Base-by-base conservation (phyloP, 1,140 invertebrate species). In the Ceratina calcarata region DNA sequence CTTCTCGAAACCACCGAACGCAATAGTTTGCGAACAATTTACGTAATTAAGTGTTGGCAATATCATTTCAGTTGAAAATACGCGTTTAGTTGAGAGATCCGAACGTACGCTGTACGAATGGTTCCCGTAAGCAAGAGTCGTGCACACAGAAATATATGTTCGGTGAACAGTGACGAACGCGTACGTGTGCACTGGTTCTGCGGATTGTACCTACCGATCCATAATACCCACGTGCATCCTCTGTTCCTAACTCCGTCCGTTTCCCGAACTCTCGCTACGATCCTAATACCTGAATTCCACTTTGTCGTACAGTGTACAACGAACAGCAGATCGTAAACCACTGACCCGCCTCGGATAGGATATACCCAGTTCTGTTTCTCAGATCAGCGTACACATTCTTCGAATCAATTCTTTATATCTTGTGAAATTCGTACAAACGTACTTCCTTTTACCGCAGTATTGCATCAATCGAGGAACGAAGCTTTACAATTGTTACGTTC, bases 211-310 rank as follows among this genome's bases (percentile, higher is more conserved):
- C 27, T 57, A 72, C 58, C 51, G 45, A 55, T 60, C 45, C 18
- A 58, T 73, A 64, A 68, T 80, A 71, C 27, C 66, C 55, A 8
- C 51, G 20, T 49, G 12, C 18, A n/a, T 45, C 7, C 70, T 55
- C 10, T 45, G 61, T 78, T 37, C 24, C 10, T 51, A 32, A n/a
- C 49, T 53, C 3, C 16, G 51, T 10, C 65, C 58, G 53, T 81
- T 84, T 80, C 32, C 67, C 51, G n/a, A 3, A 49, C 24, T 53
- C 64, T 15, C 22, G 16, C 51, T 27, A 60, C 81, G 22, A 20
- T 84, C 53, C 78, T 80, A 85, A 83, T 84, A 62, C 68, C n/a
- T 72, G 45, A 85, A 85, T 83, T 85, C 60, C 78, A 74, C 65
- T 78, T 81, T 65, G 55, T 70, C 73, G 6, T n/a, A n/a, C n/a